A percentile compares a stretch with the other conserved stretches of the same genome.
Conservation (phyloP, 92 coral and sea anemone species). For the Umimayanthus kanabou region DNA sequence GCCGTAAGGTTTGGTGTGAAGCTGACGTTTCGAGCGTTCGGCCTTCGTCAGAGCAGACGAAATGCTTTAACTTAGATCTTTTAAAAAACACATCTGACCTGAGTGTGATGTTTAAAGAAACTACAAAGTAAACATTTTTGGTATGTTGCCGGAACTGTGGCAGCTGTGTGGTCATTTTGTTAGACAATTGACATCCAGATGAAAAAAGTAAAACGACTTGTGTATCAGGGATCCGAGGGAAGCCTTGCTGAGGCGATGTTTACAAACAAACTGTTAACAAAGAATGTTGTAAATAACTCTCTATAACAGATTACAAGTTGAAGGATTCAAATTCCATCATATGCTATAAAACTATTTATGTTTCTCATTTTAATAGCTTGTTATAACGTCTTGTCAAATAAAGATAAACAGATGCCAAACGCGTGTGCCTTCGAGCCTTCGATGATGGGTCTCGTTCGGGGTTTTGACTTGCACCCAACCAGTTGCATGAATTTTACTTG, state of each 20-base stretch:
- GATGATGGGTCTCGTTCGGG: background rate
- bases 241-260: no score
- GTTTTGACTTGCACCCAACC: background rate
- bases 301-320: background rate
- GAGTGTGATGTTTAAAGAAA: no score
- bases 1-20: no score
- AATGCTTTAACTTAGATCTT: background rate
- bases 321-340: background rate
- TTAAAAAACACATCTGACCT: no score
- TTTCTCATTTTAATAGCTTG: background rate
- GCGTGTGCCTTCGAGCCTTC: background rate
- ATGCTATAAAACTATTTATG: background rate
- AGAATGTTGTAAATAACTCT: background rate
- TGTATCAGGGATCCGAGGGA: no score
- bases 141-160: no score
- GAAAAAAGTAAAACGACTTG: no score
- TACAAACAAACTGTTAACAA: background rate
- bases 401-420: background rate
- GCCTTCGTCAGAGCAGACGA: no score
- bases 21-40: no score
- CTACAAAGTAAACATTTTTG: no score
- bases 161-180: no score
- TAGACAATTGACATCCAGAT: no score
- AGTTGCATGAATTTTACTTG: background rate
- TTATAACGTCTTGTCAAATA: background rate